Percentiles rank a stretch among this genome's conserved stretches.
Evolutionary conservation across 2,113 vertebrate species (phyloP).

Genomic region (Brachirus orientalis): DNA sequence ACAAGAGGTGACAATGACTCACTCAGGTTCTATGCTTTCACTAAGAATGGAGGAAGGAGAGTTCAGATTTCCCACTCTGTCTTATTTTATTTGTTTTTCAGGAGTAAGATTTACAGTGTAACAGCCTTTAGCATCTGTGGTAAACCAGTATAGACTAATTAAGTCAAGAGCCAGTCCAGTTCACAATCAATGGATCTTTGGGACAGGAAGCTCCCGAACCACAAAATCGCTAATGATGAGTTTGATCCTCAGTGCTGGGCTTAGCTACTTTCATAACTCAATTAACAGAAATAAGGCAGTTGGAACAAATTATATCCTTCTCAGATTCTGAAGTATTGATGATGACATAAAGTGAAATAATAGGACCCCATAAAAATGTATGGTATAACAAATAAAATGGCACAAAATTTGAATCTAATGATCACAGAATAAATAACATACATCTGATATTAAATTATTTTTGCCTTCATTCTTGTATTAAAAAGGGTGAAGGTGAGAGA

Average conservation of each 20-base stretch:
- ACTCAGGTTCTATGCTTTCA: too few relatives aligned
- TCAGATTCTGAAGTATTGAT: too few relatives aligned
- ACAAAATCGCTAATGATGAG: too few relatives aligned
- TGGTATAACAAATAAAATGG: not conserved
- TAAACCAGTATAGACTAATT: conserved; percentile 27
- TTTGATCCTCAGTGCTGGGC: too few relatives aligned
- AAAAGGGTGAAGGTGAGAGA: not conserved
- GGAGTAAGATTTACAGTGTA: conserved; percentile 6
- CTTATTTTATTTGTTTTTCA: not conserved
- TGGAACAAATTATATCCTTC: too few relatives aligned
- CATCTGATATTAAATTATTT: not conserved
- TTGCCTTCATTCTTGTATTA: not conserved
- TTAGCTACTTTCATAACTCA: too few relatives aligned
- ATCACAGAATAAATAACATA: not conserved
- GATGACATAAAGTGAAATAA: too few relatives aligned
- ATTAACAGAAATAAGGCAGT: too few relatives aligned
- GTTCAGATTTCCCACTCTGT: conserved; percentile 4
- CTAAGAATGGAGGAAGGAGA: not conserved
- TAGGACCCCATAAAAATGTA: not conserved
- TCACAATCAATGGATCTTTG: too few relatives aligned
- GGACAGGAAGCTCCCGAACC: too few relatives aligned
- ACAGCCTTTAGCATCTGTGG: not conserved
- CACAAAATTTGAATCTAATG: not conserved
- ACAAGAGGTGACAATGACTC: too few relatives aligned
- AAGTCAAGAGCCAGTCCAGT: not conserved